These are phyloP conservation scores for Amphiprion ocellaris DNA, from an alignment of 2,113 vertebrate species.

Conservation along the genomic window DNA sequence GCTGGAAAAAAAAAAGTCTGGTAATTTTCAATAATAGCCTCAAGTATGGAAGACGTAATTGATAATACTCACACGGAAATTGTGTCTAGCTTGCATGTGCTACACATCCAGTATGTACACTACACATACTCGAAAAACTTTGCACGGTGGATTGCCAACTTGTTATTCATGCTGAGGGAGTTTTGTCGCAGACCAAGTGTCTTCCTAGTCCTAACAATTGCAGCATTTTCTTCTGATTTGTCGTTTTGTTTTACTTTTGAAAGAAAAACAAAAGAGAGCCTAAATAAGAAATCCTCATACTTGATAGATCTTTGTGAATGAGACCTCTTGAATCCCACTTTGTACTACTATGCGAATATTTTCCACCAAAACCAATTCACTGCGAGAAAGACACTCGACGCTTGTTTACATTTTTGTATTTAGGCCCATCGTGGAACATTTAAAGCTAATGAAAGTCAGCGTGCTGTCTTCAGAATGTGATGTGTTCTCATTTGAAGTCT, in stretches of 20 bases:
- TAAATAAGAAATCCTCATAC: conserved; percentile 64
- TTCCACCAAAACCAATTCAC: conserved; percentile 46
- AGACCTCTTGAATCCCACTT: conserved; percentile 52
- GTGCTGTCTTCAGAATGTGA: background rate
- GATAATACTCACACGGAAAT: conserved; percentile 51
- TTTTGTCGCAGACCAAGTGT: conserved; percentile 48
- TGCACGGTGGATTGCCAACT: conserved; percentile 69
- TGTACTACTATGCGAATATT: conserved; percentile 71
- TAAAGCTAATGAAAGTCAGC: background rate
- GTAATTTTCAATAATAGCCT: conserved; percentile 70
- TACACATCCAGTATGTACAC: conserved; percentile 60
- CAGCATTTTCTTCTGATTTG: conserved; percentile 12
- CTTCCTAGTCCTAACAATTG: conserved; percentile 63
- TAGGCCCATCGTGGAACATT: background rate
- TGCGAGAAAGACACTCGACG: conserved; percentile 21
- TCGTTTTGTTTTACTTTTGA: background rate
- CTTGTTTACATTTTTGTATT: conserved; percentile 49
- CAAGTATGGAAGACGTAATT: conserved; percentile 67
- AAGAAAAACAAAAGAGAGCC: background rate
- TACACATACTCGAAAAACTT: conserved; percentile 55
- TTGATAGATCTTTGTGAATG: conserved; percentile 67
- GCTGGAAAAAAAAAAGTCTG: conserved; percentile 44
- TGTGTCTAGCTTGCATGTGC: conserved; percentile 76
- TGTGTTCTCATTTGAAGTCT: conserved; percentile 25
- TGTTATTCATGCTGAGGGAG: conserved; percentile 50